Evolutionary conservation across 2,888 invertebrate species (phyloP), one percentile per base, ranked within the genome.

Genomic region (Xylota segnis): DNA sequence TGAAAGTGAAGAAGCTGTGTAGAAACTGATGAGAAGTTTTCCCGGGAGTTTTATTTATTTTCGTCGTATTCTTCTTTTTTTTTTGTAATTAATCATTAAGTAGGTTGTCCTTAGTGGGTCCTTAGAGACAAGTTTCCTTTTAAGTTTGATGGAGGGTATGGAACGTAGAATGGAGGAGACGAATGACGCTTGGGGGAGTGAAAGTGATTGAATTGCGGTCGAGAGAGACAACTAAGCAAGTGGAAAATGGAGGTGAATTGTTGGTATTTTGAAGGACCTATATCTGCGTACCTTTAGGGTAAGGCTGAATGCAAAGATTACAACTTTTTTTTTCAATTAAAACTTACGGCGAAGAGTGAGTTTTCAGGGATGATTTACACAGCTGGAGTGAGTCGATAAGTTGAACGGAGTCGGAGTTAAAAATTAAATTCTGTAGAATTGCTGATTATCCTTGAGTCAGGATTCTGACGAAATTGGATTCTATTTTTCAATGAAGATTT

Each of bases 71-170:
- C 58, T 65, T 37, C 45, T 71, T 14, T 61, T 66, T 43, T 66
- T 23, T 50, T 72, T 43, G 68, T 72, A 83, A 83, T 83, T 83
- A 83, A 83, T 83, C 83, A 78, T 78, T 83, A 74, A 78, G 72
- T 63, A 61, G 78, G 54, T 68, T 77, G 71, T 77, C 43, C 61
- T 74, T 47, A 72, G 78, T 68, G 66, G 61, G 40, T 83, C 72
- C 72, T 72, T 72, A 37, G 71, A 27, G 78, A 66, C 52, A 72
- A 72, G 63, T 71, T 71, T 61, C 66, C 72, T 58, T 54, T 50
- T 65, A 68, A 66, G 58, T 78, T 83, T 72, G 34, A 78, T 74
- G 61, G 12, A 68, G 54, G 50, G 47, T 78, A 78, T 68, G 61
- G 40, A 56, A 59, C 65, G 43, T 43, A 54, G 37, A 18, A 14